Evolutionary conservation across 1,140 invertebrate species (phyloP), one percentile per base, ranked within the genome.

Genomic region (Archivesica marissinica): DNA sequence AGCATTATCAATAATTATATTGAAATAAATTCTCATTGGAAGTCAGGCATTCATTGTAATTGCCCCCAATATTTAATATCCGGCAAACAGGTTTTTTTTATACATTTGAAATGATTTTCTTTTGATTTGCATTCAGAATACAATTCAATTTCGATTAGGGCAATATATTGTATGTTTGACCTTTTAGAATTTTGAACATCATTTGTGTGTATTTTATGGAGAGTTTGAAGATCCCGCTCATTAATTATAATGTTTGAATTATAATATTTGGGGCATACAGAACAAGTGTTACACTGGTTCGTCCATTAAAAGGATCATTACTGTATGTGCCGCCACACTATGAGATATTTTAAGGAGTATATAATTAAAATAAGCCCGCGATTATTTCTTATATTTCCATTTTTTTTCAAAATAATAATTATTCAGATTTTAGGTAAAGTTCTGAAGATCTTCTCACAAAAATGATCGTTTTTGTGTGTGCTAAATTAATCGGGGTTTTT

Each of bases 11-110:
- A 35, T 25, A 64, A 64, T 35, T 35, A 20, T 77, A n/a, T 76
- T 61, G 52, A 77, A 77, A 61, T 59, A 52, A 44, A 35, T 39
- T 61, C 39, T 61, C 7, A 25, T 25, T 7, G 23, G 56, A 59
- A 77, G 77, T 79, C 56, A 79, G 68, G 77, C 61, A 79, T 79
- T 79, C 68, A 61, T 79, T 20, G 68, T 79, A 68, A 79, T 66
- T 79, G 61, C 56, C 13, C 25, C n/a, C 41, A 39, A 66, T 39
- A 38, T 68, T 66, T 38, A 68, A 79, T 66, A 39, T 39, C 23
- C 15, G 33, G 23, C 61, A 68, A 79, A 68, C 77, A 50, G 4
- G 20, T 41, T 41, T 47, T 23, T 25, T 4, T 28, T 44, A 79
- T 50, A 28, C 38, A 66, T 35, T 25, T 25, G 23, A 54, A 50